phyloP scores from a whole-genome alignment of 2,113 vertebrate genomes.

The Myiozetetes cayanensis region DNA sequence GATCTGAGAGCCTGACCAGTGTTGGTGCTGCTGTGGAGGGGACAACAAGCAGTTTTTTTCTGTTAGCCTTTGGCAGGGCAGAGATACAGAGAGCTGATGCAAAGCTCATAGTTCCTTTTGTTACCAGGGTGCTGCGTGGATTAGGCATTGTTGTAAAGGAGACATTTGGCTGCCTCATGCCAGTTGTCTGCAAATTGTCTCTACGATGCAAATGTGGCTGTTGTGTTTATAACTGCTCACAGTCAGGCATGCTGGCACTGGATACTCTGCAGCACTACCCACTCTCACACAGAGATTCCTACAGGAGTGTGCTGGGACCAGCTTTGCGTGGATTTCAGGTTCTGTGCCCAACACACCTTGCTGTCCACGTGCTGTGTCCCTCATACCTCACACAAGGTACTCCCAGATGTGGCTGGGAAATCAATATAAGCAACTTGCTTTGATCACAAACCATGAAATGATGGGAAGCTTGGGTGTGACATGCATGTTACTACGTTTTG shows the following conservation, averaged over 20 bases:
- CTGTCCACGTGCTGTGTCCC: not conserved
- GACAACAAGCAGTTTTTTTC: not conserved
- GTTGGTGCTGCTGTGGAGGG: not conserved
- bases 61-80: not conserved
- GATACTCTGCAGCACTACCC: not conserved
- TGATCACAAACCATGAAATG: not conserved
- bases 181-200: slow-evolving; percentile 20
- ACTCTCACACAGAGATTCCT: not conserved
- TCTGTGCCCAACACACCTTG: not conserved
- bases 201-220: not conserved
- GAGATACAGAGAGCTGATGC: not conserved
- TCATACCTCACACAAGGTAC: not conserved
- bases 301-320: rapidly evolving
- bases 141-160: slow-evolving; percentile 34
- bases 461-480: not conserved
- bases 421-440: not conserved
- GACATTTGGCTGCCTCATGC: slow-evolving; percentile 24
- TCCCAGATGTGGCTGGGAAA: not conserved
- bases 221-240: not conserved
- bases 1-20: not conserved
- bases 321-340: not conserved
- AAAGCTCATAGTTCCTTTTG: slow-evolving; percentile 41
- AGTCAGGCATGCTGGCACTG: not conserved
- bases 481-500: not conserved
- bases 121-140: not conserved